A percentile compares a stretch with the other conserved stretches of the same genome.
phyloP scores from a whole-genome alignment of 1,140 invertebrate genomes.

The Camponotus pennsylvanicus region DNA sequence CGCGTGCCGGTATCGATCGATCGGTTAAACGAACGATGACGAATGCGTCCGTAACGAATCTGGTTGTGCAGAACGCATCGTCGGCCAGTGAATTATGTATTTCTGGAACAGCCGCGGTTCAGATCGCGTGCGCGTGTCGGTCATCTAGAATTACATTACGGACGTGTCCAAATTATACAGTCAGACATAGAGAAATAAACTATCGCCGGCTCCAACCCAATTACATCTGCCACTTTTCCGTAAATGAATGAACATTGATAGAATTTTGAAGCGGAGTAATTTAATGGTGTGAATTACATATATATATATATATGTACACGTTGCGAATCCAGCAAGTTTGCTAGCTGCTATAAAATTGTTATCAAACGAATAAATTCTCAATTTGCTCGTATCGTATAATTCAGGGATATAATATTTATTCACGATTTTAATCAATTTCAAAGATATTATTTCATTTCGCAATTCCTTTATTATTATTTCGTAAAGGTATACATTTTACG shows the following conservation, averaged over 20 bases:
- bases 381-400: neutral
- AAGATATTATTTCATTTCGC: neutral
- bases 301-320: neutral
- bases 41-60: conserved; percentile 47
- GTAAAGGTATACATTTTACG: neutral
- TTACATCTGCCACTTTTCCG: conserved; percentile 36
- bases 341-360: neutral
- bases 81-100: conserved; percentile 68
- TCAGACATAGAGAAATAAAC: conserved; percentile 48
- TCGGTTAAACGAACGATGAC: conserved; percentile 70
- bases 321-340: conserved; percentile 16
- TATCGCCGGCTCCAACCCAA: conserved; percentile 19
- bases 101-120: conserved; percentile 54
- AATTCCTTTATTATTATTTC: neutral
- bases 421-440: neutral
- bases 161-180: conserved; percentile 37
- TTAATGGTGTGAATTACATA: neutral
- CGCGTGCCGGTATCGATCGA: conserved; percentile 66
- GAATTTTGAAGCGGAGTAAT: conserved; percentile 42
- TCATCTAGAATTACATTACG: conserved; percentile 58
- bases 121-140: conserved; percentile 34
- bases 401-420: neutral
- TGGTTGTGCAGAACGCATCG: conserved; percentile 56
- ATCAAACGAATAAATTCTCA: neutral
- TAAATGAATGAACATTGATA: conserved; percentile 28